Percentiles rank a stretch among this genome's conserved stretches.
Conservation (phyloP, 2,113 vertebrate species). For the Phoxinus phoxinus region DNA sequence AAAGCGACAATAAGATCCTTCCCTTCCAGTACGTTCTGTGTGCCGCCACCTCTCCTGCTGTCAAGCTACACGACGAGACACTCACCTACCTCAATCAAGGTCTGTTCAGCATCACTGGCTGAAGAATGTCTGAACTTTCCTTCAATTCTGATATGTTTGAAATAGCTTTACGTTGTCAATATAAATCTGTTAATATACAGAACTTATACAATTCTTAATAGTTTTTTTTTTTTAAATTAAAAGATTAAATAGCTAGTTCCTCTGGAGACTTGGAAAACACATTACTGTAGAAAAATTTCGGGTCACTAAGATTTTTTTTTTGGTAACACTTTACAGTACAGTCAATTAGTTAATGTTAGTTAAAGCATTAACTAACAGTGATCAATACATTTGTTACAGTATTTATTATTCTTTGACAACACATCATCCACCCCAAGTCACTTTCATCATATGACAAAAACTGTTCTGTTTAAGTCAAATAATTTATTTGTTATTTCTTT, state of each 20-base stretch:
- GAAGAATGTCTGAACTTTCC: background rate
- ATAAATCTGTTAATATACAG: background rate
- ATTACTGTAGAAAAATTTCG: background rate
- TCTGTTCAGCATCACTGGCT: constrained; percentile 65
- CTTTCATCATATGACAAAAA: background rate
- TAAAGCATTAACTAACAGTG: too few species aligned
- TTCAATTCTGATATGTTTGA: too few species aligned
- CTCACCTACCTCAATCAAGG: constrained; percentile 99
- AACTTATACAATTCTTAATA: background rate
- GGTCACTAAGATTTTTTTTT: background rate
- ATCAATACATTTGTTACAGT: too few species aligned
- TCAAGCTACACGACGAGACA: constrained; percentile 97
- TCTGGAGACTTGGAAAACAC: background rate
- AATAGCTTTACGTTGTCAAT: background rate
- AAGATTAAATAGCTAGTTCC: background rate
- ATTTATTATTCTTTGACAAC: too few species aligned
- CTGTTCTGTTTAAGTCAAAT: background rate
- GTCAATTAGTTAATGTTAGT: too few species aligned
- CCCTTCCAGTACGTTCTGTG: constrained; percentile 98
- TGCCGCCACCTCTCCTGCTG: constrained; percentile 93
- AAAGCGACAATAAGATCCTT: constrained; percentile 90
- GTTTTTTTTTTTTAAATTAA: background rate
- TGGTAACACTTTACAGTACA: too few species aligned
- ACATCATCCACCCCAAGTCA: too few species aligned
- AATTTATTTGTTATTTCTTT: background rate